Conservation (phyloP, 92 coral and sea anemone species). For the Montipora capitata region DNA sequence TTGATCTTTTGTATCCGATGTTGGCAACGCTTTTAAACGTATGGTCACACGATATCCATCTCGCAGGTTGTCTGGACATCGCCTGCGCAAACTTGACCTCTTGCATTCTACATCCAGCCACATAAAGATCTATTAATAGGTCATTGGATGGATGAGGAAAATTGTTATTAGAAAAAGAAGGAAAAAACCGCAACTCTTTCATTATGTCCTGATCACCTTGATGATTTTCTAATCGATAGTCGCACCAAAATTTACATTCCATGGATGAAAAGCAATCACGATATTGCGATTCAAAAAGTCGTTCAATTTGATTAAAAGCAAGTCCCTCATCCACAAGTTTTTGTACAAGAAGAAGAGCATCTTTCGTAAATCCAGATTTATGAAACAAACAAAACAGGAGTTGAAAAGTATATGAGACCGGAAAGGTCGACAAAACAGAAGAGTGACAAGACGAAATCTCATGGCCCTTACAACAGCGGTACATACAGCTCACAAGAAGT, state of each 20-base stretch:
- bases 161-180: constrained; percentile 13
- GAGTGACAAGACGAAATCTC: constrained; percentile 49
- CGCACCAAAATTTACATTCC: constrained; percentile 36
- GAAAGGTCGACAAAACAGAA: constrained; percentile 30
- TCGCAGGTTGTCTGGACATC: constrained; percentile 28
- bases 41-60: constrained; percentile 38
- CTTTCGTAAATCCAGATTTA: constrained; percentile 22
- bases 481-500: constrained; percentile 32
- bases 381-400: constrained; percentile 38
- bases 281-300: constrained; percentile 32
- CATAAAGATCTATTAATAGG: constrained; percentile 33
- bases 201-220: constrained; percentile 6
- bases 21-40: constrained; percentile 59
- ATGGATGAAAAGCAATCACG: constrained; percentile 25
- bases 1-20: constrained; percentile 35
- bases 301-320: constrained; percentile 41
- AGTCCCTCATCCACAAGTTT: constrained; percentile 52
- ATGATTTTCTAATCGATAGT: constrained; percentile 3
- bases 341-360: constrained; percentile 39
- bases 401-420: constrained; percentile 14
- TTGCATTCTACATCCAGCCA: constrained; percentile 25
- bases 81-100: constrained; percentile 39
- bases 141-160: constrained; percentile 44
- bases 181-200: constrained; percentile 21
- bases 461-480: constrained; percentile 40